phyloP scores from a whole-genome alignment of 2,888 invertebrate species.

The Tricholauxania praeusta region DNA sequence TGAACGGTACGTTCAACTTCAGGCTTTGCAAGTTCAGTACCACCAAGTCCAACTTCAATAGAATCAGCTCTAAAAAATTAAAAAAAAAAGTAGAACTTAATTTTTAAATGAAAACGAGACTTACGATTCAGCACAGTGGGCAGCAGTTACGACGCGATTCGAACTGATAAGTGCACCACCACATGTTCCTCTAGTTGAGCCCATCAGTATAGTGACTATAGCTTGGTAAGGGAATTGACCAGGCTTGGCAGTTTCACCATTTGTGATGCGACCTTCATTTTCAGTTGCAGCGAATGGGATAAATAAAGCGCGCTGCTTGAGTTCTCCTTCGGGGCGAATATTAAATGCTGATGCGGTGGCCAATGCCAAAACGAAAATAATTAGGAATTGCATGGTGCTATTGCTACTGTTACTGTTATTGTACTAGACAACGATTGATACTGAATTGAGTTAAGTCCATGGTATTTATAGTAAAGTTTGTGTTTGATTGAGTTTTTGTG shows the following conservation, averaged over 20 bases:
- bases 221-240: constrained; percentile 56
- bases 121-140: not conserved
- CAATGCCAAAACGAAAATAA: constrained; percentile 53
- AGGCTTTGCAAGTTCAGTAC: constrained; percentile 44
- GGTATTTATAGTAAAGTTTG: no score
- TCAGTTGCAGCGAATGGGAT: constrained; percentile 42
- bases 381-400: constrained; percentile 54
- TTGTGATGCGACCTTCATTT: constrained; percentile 51
- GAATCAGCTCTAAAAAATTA: not conserved
- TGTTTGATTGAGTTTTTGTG: no score
- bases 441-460: no score
- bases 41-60: constrained; percentile 54
- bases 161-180: no score
- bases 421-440: no score
- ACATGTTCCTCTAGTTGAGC: constrained; percentile 38
- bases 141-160: no score
- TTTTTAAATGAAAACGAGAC: not conserved
- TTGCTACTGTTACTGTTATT: no score
- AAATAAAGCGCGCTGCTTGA: constrained; percentile 12
- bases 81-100: no score
- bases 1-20: constrained; percentile 8
- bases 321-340: constrained; percentile 36
- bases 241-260: constrained; percentile 43
- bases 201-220: constrained; percentile 53
- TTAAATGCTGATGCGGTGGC: constrained; percentile 54